Base-by-base conservation (phyloP, 1,140 invertebrate species). In the Agraylea sexmaculata region DNA sequence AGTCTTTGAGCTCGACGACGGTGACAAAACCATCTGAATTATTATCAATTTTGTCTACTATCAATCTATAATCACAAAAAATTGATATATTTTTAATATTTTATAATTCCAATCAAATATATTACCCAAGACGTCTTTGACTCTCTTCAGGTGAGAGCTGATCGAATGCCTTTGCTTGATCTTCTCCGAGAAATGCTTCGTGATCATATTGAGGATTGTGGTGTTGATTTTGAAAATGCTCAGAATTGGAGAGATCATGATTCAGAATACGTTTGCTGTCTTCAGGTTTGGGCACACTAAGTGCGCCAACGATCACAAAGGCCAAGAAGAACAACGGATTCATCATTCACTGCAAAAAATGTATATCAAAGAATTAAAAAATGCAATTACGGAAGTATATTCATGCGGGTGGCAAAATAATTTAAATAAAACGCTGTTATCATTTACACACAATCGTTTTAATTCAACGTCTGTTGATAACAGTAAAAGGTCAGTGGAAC, bases 131-230 rank as follows among this genome's bases (percentile, higher is more conserved):
- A 58, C 90, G 73, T 43, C 84, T 71, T 57, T 83, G 86, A 62
- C 91, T 96, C 60, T 99, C 94, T 66, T 98, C 92, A 2, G 92
- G 93, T 5, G 82, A 75, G 10, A 98, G 66, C 51, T 94, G 77
- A 58, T 96, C 89, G 66, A 97, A 99, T 12, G 85, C 81, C 59
- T 91, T 87, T 0, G 94, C 88, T 49, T 92, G 87, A 49, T 90
- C 83, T 54, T 94, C 87, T 0, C 94, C 95, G 3, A 99, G 66
- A 59, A 99, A 98, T 2, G 91, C 90, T 58, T 99, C 93, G 60
- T 98, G 94, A 55, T 99, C 95, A 62, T 90, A 98, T 37, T 91
- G 84, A 32, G 78, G 63, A 62, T 98, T 96, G 53, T 98, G 93
- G 51, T 95, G 86, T 16, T 78, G 77, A 46, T 80, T 74, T 42